Percentiles rank a stretch among this genome's conserved stretches.
Evolutionary conservation across 1,140 invertebrate genomes (phyloP).

Genomic region (Zaprionus nigranus): DNA sequence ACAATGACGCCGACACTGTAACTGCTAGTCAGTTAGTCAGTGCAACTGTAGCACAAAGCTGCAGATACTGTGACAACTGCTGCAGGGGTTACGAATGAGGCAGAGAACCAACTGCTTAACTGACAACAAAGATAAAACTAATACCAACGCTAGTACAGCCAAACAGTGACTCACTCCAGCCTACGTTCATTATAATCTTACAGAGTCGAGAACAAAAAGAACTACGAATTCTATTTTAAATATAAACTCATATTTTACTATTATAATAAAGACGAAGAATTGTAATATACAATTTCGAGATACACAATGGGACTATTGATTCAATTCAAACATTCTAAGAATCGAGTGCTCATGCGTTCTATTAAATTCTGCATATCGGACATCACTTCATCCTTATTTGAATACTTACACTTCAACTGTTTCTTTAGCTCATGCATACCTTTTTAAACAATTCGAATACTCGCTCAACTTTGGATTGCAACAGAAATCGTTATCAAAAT

Average conservation of each 20-base stretch:
- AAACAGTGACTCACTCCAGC: slow-evolving; percentile 9
- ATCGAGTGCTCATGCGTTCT: not conserved
- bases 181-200: too few species aligned
- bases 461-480: not conserved
- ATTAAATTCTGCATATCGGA: not conserved
- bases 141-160: slow-evolving; percentile 26
- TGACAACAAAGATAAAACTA: slow-evolving; percentile 50
- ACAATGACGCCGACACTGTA: slow-evolving; percentile 11
- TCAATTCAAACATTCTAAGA: not conserved
- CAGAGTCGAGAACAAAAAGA: not conserved
- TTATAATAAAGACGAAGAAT: not conserved
- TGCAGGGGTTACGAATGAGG: not conserved
- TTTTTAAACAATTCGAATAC: not conserved
- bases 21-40: slow-evolving; percentile 16
- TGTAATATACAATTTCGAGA: not conserved
- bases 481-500: not conserved
- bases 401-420: not conserved
- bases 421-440: not conserved
- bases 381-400: not conserved
- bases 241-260: not conserved
- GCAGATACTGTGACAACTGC: not conserved
- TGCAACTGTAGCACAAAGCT: not conserved
- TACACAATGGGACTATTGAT: not conserved
- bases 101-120: slow-evolving; percentile 23
- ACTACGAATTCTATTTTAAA: not conserved